Conservation (phyloP, 1,140 invertebrate species). For the Drosophila sp. region DNA sequence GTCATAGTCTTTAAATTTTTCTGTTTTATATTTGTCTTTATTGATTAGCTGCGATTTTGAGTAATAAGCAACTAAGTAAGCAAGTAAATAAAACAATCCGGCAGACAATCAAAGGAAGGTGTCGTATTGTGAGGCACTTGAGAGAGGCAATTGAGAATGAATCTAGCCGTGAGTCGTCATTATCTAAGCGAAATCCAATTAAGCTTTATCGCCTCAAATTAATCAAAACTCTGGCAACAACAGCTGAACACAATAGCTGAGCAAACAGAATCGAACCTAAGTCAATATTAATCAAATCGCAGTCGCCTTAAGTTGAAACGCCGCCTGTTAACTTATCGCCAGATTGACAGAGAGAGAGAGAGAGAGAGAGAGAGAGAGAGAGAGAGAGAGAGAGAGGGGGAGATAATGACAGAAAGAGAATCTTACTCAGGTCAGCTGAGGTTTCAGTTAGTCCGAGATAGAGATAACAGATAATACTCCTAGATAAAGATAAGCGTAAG, state of each 20-base stretch:
- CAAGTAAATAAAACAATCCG: no score
- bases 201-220: constrained; percentile 81
- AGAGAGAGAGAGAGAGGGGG: background rate
- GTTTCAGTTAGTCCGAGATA: constrained; percentile 1
- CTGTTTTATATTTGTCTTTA: constrained; percentile 25
- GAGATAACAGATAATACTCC: constrained; percentile 22
- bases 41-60: constrained; percentile 73
- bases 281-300: constrained; percentile 81
- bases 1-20: constrained; percentile 12
- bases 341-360: constrained; percentile 12
- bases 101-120: constrained; percentile 1
- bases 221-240: constrained; percentile 62
- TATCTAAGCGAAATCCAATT: constrained; percentile 81
- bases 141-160: constrained; percentile 12
- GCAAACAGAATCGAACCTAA: constrained; percentile 73
- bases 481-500: constrained; percentile 39
- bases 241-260: constrained; percentile 75
- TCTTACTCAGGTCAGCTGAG: constrained; percentile 24
- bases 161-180: constrained; percentile 55
- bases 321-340: constrained; percentile 56
- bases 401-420: background rate
- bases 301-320: constrained; percentile 43
- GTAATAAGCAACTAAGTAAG: constrained; percentile 31
- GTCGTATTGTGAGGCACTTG: constrained; percentile 15
- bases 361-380: background rate